Conservation (phyloP, 1,140 invertebrate species). For the Oppia nitens region DNA sequence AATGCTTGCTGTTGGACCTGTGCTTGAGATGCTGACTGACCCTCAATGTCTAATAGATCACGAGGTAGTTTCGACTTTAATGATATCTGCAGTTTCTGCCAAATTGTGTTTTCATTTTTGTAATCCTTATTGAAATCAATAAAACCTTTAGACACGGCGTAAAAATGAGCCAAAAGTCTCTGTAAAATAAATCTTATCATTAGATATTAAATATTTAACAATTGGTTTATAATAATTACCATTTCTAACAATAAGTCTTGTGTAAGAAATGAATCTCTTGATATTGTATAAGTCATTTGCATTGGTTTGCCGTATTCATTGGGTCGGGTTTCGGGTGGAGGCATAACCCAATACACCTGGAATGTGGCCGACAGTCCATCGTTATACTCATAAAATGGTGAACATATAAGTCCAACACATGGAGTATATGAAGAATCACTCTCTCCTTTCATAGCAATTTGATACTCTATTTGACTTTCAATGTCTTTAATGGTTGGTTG, state of each 20-base stretch:
- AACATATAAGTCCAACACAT: conserved; percentile 78
- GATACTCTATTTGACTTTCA: conserved; percentile 79
- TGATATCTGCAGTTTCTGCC: conserved; percentile 29
- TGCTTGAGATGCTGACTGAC: conserved; percentile 17
- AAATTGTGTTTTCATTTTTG: conserved; percentile 17
- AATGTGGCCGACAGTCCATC: conserved; percentile 30
- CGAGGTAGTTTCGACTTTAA: conserved; percentile 22
- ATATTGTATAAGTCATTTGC: conserved; percentile 63
- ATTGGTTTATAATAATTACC: conserved; percentile 17
- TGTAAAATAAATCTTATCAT: conserved; percentile 26
- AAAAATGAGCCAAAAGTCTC: conserved; percentile 66
- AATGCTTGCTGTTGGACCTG: conserved; percentile 22
- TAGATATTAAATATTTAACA: neutral
- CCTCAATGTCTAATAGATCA: conserved; percentile 18
- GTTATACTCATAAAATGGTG: conserved; percentile 64
- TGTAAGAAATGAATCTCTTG: conserved; percentile 61
- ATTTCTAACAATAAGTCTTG: conserved; percentile 69
- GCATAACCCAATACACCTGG: conserved; percentile 81
- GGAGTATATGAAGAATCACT: conserved; percentile 76
- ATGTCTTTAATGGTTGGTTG: conserved; percentile 76
- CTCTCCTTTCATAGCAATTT: conserved; percentile 78
- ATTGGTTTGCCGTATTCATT: conserved; percentile 79
- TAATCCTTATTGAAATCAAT: conserved; percentile 56
- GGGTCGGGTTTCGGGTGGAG: conserved; percentile 71
- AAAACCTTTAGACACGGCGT: conserved; percentile 53